Evolutionary conservation across 2,797 vertebrate species (phyloP), one percentile per base, ranked within the genome.

Genomic region (Amblyraja radiata): DNA sequence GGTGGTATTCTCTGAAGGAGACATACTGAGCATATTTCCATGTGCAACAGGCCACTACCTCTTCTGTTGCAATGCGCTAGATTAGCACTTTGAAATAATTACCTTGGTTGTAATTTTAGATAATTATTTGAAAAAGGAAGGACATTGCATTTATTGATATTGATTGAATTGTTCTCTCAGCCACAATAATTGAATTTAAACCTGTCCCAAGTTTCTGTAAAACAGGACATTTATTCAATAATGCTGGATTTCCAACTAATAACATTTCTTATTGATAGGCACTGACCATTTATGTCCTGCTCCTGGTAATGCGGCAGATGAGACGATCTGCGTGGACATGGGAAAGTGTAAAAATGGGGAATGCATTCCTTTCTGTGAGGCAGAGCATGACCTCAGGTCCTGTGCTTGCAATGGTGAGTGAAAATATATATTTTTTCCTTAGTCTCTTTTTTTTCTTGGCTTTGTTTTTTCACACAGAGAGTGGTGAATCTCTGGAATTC

Each of bases 281-380:
- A 97, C 96, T 94, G 98, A 97, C 96, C 99, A 98, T 0, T 95
- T 97, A 36, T 99, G 99, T 93, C 98, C 98, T 3, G 96, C 97
- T 6, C 98, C 98, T 0, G 97, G 95, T 92, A 97, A 98, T 0
- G 98, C 98, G 0, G 93, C 93, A 0, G 96, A 99, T 78, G 93
- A 97, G 93, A 99, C 97, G 0, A 95, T 97, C 81, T 99, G 99
- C 0, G 97, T 99, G 25, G 99, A 99, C 95, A 97, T 97, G 61
- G 99, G 99, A 32, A 96, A 95, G 93, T 99, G 99, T 95, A 96
- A 78, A 90, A 96, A 95, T 0, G 99, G 99, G 18, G 97, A 98
- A 93, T 99, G 99, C 2, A 95, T 97, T 65, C 98, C 99, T 0
- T 99, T 99, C 96, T 99, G 99, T 1, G 97, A 98, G 95, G 96